A percentile compares a stretch with the other conserved stretches of the same genome.
Evolutionary conservation across 2,113 vertebrate species (phyloP).

Genomic region (Xiphophorus maculatus): DNA sequence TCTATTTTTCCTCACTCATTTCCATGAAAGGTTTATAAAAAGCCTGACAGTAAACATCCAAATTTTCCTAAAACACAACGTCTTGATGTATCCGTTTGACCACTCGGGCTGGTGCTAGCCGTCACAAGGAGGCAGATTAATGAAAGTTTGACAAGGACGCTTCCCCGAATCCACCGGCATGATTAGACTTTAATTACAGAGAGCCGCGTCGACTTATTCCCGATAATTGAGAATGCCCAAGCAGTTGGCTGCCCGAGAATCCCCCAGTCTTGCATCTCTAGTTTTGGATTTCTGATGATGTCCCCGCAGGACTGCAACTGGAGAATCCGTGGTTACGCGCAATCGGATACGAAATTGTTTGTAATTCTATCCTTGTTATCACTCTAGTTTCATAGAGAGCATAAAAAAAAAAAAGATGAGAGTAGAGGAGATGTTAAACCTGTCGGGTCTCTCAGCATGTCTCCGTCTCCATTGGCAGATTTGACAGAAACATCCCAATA

Average conservation of each 20-base stretch:
- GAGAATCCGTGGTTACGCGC: slow-evolving; percentile 8
- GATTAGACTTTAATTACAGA: slow-evolving; percentile 81
- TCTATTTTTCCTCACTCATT: background rate
- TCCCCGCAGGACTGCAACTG: background rate
- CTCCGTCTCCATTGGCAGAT: slow-evolving; percentile 64
- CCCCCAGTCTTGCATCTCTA: slow-evolving; percentile 14
- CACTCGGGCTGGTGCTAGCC: slow-evolving; percentile 47
- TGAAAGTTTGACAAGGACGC: slow-evolving; percentile 74
- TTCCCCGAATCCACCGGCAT: slow-evolving; percentile 70
- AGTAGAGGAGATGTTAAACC: slow-evolving; percentile 49
- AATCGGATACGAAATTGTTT: slow-evolving; percentile 26
- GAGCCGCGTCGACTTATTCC: slow-evolving; percentile 73
- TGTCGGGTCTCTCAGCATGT: slow-evolving; percentile 50
- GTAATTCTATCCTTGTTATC: slow-evolving; percentile 30
- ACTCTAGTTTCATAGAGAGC: background rate
- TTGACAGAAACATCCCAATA: slow-evolving; percentile 67
- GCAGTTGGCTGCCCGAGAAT: slow-evolving; percentile 59
- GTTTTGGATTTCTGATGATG: slow-evolving; percentile 5
- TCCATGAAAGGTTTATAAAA: too few relatives aligned
- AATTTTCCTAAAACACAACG: background rate
- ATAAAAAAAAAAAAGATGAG: slow-evolving; percentile 5
- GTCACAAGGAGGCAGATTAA: slow-evolving; percentile 66
- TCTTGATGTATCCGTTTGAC: slow-evolving; percentile 4
- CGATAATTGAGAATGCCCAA: slow-evolving; percentile 80
- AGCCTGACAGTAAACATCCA: background rate